A percentile compares a stretch with the other conserved stretches of the same genome.
These are phyloP conservation scores for Trachythela sp. DNA, from an alignment of 64 coral and sea anemone genomes.

Conservation along the genomic window DNA sequence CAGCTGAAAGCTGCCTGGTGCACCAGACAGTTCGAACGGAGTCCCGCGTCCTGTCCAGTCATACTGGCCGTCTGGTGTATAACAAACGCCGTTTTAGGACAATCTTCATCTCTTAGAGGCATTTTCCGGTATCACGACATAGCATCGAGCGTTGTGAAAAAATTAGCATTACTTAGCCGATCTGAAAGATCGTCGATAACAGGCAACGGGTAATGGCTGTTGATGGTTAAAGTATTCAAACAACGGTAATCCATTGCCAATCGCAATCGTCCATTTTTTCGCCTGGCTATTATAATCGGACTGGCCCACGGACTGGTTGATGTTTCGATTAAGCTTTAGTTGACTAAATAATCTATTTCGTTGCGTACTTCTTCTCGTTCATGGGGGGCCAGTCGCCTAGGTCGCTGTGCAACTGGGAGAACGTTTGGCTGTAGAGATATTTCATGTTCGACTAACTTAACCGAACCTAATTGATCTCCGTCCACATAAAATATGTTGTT, in stretches of 20 bases:
- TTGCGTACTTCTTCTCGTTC: slow-evolving; percentile 6
- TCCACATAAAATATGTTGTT: background rate
- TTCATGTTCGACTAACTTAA: background rate
- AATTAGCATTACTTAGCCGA: background rate
- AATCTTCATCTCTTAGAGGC: background rate
- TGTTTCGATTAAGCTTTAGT: too few species aligned
- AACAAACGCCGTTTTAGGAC: background rate
- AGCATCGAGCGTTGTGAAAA: background rate
- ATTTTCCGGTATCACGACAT: background rate
- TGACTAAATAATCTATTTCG: background rate
- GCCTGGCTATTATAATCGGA: background rate
- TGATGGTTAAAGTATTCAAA: background rate
- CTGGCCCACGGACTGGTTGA: background rate
- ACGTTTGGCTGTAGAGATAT: background rate
- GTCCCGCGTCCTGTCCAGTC: background rate
- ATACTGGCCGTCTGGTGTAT: background rate
- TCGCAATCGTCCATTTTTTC: background rate
- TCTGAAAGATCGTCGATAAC: background rate
- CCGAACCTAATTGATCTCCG: background rate
- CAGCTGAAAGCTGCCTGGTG: background rate
- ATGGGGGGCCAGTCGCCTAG: background rate
- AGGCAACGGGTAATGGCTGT: background rate
- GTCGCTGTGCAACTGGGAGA: too few species aligned
- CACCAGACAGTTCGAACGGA: too few species aligned
- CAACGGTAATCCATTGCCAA: too few species aligned